Evolutionary conservation across 2,888 invertebrate genomes (phyloP), one percentile per base, ranked within the genome.

Genomic region (Lordiphosa fenestrarum): DNA sequence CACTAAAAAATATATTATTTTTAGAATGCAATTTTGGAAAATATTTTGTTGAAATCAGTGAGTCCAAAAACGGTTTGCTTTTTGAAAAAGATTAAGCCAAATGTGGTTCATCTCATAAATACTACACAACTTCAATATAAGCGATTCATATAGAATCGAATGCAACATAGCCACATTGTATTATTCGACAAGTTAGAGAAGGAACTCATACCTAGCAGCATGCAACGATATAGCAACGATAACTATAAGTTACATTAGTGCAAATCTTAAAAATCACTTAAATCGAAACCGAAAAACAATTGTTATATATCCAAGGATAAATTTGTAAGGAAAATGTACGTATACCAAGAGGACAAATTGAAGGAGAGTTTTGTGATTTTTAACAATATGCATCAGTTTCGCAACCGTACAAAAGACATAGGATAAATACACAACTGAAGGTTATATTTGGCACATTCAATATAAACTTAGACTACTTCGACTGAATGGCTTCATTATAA

Each of bases 121-220:
- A 30, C 10, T 30, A 30, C 30, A 10, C 30, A 10, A 30, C 10
- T 30, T 30, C 30, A 30, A 30, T 30, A 30, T 30, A 3, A 30
- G 3, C 30, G 10, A 30, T 30, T 30, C 3, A 30, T 9, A 4
- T 30, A 25, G 3, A n/a, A 47, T 48, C 37, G 12, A 42, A 30
- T 36, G 15, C 50, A 56, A 54, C 54, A 73, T 76, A 77, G 68
- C 63, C 71, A 60, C 57, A 81, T 63, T 82, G 75, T 82, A 81
- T 78, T 82, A 84, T 56, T 81, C 21, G 30, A 40, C 49, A 46
- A 50, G 7, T 4, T 49, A 21, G 37, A 56, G 37, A 33, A 46
- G 84, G 84, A 84, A 77, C 84, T 58, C 65, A 59, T 21, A 84
- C 84, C 84, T 82, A 78, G 84, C 84, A 81, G 41, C 64, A 77